These are phyloP conservation scores for Haliaeetus leucogaster DNA, from an alignment of 2,113 vertebrate genomes.

Conservation along the genomic window DNA sequence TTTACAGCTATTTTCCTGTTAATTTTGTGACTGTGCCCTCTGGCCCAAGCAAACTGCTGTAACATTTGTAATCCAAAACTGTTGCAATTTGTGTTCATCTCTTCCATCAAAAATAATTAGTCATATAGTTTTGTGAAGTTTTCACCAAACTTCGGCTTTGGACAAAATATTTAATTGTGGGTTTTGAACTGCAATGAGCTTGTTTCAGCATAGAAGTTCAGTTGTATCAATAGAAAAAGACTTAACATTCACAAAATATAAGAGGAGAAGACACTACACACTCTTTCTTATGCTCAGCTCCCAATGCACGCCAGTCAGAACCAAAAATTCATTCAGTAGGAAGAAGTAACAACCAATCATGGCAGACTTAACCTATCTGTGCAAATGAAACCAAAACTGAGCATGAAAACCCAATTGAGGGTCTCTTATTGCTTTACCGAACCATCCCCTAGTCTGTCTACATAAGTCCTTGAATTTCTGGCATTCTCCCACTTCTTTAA, in stretches of 20 bases:
- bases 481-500: background rate
- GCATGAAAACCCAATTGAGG: background rate
- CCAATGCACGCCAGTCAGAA: background rate
- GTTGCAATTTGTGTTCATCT: background rate
- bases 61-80: conserved; percentile 13
- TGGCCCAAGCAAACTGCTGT: conserved; percentile 38
- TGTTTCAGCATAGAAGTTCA: background rate
- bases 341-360: background rate
- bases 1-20: conserved; percentile 32
- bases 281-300: background rate
- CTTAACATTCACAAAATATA: background rate
- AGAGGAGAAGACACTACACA: background rate
- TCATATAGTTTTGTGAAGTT: background rate
- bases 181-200: background rate
- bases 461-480: background rate
- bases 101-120: conserved; percentile 40
- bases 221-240: background rate
- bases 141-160: background rate
- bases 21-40: conserved; percentile 22
- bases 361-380: background rate
- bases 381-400: background rate
- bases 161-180: background rate
- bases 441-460: background rate
- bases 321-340: background rate
- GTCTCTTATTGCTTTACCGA: background rate